Percentiles rank a stretch among this genome's conserved stretches.
These are phyloP conservation scores for Sceloporus tristichus DNA, from an alignment of 2,113 vertebrate genomes.

Conservation along the genomic window DNA sequence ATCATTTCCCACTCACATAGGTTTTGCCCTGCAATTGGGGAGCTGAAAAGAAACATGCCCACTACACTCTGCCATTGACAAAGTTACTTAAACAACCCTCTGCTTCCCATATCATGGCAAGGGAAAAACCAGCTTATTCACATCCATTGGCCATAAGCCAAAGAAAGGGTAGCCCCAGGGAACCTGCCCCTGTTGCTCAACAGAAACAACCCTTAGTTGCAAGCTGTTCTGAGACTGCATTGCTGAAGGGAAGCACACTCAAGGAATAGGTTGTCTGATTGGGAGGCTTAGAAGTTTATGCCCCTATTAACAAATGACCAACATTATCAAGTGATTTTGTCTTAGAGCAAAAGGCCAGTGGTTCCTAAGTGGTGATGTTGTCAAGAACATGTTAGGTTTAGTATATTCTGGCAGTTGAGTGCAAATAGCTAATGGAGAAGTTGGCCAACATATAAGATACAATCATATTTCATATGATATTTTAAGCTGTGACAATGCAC, in stretches of 20 bases:
- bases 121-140: background rate
- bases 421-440: background rate
- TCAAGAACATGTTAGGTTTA: too few relatives aligned
- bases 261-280: too few relatives aligned
- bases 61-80: background rate
- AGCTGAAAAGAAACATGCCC: background rate
- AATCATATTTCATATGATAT: background rate
- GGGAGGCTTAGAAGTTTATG: too few relatives aligned
- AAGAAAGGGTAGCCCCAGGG: background rate
- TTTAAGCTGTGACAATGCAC: background rate
- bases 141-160: too few relatives aligned
- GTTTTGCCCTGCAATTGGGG: background rate
- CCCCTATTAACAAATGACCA: too few relatives aligned
- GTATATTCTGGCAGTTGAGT: background rate
- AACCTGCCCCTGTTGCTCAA: background rate
- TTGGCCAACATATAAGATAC: too few relatives aligned
- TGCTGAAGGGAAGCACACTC: too few relatives aligned
- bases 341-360: too few relatives aligned
- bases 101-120: background rate
- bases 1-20: background rate
- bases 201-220: background rate
- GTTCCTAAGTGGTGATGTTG: too few relatives aligned
- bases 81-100: background rate
- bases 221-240: background rate
- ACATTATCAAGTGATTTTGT: too few relatives aligned